These are phyloP conservation scores for Papilio protenor DNA, from an alignment of 2,888 invertebrate genomes.

Conservation along the genomic window DNA sequence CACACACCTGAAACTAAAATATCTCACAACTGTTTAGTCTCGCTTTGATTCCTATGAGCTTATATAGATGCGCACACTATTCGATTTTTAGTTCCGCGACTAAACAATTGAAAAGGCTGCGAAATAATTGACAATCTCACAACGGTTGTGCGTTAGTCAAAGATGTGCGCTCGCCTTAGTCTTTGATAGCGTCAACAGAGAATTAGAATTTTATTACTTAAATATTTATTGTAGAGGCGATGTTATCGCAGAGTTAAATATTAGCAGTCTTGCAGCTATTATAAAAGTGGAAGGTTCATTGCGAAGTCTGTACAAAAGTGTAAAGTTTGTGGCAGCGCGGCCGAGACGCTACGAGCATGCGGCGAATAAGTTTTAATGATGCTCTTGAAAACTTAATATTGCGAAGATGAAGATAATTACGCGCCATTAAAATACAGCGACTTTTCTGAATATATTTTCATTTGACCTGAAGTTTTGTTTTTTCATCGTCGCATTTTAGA, in stretches of 20 bases:
- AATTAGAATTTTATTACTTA: no score
- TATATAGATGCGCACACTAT: no score
- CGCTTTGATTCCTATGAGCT: no score
- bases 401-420: constrained; percentile 19
- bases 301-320: constrained; percentile 10
- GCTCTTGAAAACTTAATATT: constrained; percentile 23
- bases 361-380: constrained; percentile 19
- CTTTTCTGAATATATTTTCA: constrained; percentile 10
- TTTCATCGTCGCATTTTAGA: neutral
- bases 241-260: neutral
- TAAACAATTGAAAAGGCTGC: no score
- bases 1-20: no score
- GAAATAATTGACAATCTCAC: no score
- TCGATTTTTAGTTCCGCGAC: no score
- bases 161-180: no score
- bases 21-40: no score
- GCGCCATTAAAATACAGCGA: constrained; percentile 17
- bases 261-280: neutral
- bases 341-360: neutral
- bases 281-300: neutral
- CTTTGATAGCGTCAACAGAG: no score
- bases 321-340: constrained; percentile 5
- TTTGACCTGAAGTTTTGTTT: constrained; percentile 11
- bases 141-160: no score
- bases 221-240: neutral